phyloP scores from a whole-genome alignment of 1,140 invertebrate genomes.

The Paraescarpia echinospica region DNA sequence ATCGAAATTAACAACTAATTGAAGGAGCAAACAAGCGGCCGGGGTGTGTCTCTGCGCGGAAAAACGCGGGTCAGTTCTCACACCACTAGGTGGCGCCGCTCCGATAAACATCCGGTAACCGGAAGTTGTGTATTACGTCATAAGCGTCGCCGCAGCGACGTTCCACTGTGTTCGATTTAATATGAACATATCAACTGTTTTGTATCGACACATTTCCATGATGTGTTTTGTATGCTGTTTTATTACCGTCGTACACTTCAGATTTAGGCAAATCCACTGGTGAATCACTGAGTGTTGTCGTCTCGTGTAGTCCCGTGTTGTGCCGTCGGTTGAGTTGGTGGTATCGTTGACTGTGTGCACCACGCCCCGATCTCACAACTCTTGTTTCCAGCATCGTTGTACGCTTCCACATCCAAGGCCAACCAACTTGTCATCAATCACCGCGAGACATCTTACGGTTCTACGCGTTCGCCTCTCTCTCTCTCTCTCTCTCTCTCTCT shows the following conservation, averaged over 20 bases:
- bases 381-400: not conserved
- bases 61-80: not conserved
- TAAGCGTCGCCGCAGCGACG: not conserved
- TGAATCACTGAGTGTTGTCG: not conserved
- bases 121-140: not conserved
- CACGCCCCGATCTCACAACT: not conserved
- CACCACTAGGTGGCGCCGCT: not conserved
- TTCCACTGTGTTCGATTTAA: not conserved
- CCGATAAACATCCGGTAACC: not conserved
- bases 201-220: not conserved
- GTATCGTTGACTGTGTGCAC: not conserved
- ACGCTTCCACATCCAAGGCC: not conserved
- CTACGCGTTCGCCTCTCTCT: too few relatives aligned
- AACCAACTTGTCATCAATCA: not conserved
- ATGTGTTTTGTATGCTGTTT: not conserved
- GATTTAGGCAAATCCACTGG: not conserved
- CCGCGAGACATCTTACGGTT: too few relatives aligned
- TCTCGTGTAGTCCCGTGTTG: not conserved
- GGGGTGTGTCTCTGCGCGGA: not conserved
- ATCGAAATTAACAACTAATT: not conserved
- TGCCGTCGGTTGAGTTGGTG: not conserved
- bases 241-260: not conserved
- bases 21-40: not conserved
- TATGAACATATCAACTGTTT: conserved; percentile 6
- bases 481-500: too few relatives aligned